phyloP scores from a whole-genome alignment of 2,888 invertebrate genomes.

The Cryptocheilus praepositus region DNA sequence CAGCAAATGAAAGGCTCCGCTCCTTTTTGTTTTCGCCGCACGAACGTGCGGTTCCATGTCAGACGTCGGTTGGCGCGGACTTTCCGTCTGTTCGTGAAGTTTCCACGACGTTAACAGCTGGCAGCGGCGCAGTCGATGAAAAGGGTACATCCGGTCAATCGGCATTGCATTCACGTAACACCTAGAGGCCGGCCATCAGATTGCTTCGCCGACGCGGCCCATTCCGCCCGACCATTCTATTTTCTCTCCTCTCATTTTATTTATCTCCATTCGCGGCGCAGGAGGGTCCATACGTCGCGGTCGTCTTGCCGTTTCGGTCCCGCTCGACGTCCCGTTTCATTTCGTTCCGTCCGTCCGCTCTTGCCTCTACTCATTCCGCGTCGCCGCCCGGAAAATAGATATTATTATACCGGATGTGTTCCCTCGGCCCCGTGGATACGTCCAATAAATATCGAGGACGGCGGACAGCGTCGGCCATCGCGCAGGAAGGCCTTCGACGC shows the following conservation, averaged over 20 bases:
- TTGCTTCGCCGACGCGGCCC: conserved; percentile 17
- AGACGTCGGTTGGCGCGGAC: not conserved
- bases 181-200: conserved; percentile 40
- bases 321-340: conserved; percentile 38
- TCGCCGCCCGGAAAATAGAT: conserved; percentile 63
- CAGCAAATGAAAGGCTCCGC: not conserved
- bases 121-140: conserved; percentile 28
- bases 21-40: not conserved
- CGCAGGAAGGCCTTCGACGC: conserved; percentile 37
- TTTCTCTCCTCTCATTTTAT: conserved; percentile 62
- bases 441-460: conserved; percentile 62
- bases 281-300: conserved; percentile 36
- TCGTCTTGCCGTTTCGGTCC: conserved; percentile 11
- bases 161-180: conserved; percentile 54
- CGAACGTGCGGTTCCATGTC: not conserved
- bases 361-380: conserved; percentile 58
- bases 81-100: not conserved
- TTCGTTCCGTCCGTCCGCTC: conserved; percentile 38
- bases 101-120: not conserved
- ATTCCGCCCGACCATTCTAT: conserved; percentile 39
- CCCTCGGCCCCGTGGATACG: conserved; percentile 49
- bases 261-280: conserved; percentile 46
- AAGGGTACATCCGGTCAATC: conserved; percentile 26
- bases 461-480: conserved; percentile 40
- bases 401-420: conserved; percentile 62